These are phyloP conservation scores for Dusona sp. DNA, from an alignment of 2,888 invertebrate genomes.

Conservation along the genomic window DNA sequence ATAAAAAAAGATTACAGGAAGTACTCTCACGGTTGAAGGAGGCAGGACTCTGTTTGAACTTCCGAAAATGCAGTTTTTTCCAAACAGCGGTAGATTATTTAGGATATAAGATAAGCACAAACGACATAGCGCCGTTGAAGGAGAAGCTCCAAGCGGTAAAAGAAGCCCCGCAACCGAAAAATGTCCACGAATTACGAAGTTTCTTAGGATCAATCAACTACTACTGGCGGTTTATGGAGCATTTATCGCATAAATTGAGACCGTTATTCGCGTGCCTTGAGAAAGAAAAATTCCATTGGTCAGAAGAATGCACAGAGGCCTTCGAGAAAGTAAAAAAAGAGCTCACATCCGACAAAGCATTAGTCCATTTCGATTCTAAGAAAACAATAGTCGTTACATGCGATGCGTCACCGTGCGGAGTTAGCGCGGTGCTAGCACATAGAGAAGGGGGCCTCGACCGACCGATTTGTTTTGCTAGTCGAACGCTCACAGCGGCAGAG, in stretches of 20 bases:
- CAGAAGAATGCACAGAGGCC: constrained; percentile 65
- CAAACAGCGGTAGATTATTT: constrained; percentile 43
- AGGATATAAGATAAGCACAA: constrained; percentile 3
- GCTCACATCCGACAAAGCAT: constrained; percentile 39
- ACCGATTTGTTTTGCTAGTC: constrained; percentile 78
- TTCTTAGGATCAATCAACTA: constrained; percentile 7
- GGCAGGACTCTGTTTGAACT: too few species aligned
- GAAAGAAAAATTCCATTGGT: constrained; percentile 68
- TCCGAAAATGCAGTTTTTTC: too few species aligned
- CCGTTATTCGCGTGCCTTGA: constrained; percentile 30
- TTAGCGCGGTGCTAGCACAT: constrained; percentile 75
- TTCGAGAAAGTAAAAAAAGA: constrained; percentile 72
- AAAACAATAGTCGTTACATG: constrained; percentile 61
- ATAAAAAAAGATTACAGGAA: constrained; percentile 20
- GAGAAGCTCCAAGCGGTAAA: constrained; percentile 7
- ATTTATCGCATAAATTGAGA: background rate
- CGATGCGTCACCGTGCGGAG: constrained; percentile 72
- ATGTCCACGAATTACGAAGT: constrained; percentile 40
- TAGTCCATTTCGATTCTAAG: constrained; percentile 67
- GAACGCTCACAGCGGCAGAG: constrained; percentile 73
- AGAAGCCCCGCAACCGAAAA: constrained; percentile 35
- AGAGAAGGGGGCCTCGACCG: constrained; percentile 73
- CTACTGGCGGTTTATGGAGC: constrained; percentile 2
- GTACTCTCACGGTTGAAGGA: too few species aligned
- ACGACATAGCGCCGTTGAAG: constrained; percentile 6